Base-by-base conservation (phyloP, 2,797 vertebrate species). In the Bovichtus variegatus region DNA sequence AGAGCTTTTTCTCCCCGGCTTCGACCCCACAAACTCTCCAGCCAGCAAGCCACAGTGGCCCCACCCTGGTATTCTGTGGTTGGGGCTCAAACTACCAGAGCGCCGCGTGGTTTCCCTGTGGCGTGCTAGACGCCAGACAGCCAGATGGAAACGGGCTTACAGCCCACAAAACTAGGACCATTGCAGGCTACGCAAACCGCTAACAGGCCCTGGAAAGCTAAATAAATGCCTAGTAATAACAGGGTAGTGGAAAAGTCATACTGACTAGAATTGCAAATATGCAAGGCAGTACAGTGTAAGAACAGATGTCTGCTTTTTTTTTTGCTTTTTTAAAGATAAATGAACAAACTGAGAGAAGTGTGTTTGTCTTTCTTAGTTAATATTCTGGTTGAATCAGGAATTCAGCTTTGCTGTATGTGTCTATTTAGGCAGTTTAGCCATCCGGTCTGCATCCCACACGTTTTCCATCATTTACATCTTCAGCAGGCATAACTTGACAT, bases 31-130 rank as follows among this genome's bases (percentile, higher is more conserved):
- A 73, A 75, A 59, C 54, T 60, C 73, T 73, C 27, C 57, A 80
- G 40, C 57, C 59, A 76, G 74, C 12, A 47, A 78, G 81, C 86
- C 87, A 71, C 88, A 29, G 70, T 6, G 78, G 88, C 91, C 73
- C 91, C 93, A 83, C 91, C 91, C 92, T 90, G 89, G 89, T 92
- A 91, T 95, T 91, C 83, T 91, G 95, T 91, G 94, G 94, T 89
- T 12, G 57, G 67, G 58, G 71, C 83, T 86, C 73, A 38, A 81
- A 69, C 86, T 80, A 59, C 64, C 77, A 44, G 64, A 92, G 89
- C 69, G 70, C 90, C 75, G 85, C 74, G 89, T 83, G 91, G 91
- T 91, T 93, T 94, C 78, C 74, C 75, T 90, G 87, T 69, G 92
- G 91, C 59, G 41, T 77, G 82, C 75, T 70, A 67, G 95, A 93